Evolutionary conservation across 1,140 invertebrate species (phyloP).

Genomic region (Chrysomallon squamiferum): DNA sequence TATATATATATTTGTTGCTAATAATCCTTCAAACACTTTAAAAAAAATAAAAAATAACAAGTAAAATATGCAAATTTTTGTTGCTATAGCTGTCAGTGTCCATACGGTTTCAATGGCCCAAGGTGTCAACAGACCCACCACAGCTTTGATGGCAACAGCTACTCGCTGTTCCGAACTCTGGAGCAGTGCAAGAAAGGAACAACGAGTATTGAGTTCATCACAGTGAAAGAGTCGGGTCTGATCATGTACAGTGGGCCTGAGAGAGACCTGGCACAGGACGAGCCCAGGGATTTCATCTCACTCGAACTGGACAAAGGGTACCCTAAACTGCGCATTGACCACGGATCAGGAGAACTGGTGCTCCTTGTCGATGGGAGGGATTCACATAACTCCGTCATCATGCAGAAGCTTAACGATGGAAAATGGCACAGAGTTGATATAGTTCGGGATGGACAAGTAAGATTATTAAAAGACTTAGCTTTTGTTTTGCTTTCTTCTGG

Average conservation of each 20-base stretch:
- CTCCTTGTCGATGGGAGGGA: slow-evolving; percentile 75
- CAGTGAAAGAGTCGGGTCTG: slow-evolving; percentile 82
- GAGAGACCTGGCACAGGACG: slow-evolving; percentile 50
- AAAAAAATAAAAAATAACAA: too few relatives aligned
- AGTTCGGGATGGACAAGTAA: slow-evolving; percentile 89
- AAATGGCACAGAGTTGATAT: slow-evolving; percentile 96
- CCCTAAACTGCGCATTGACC: slow-evolving; percentile 89
- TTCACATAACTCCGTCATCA: slow-evolving; percentile 65
- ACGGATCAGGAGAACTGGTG: slow-evolving; percentile 92
- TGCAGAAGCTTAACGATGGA: slow-evolving; percentile 86
- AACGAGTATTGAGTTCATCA: slow-evolving; percentile 94
- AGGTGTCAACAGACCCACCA: slow-evolving; percentile 94
- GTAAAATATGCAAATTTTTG: too few relatives aligned
- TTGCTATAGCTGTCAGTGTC: slow-evolving; percentile 80
- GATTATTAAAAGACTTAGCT: neutral
- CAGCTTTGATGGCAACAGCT: slow-evolving; percentile 79
- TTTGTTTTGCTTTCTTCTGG: neutral
- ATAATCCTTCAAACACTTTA: too few relatives aligned
- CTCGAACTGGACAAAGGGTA: slow-evolving; percentile 90
- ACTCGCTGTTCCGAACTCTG: slow-evolving; percentile 91
- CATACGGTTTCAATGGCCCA: slow-evolving; percentile 88
- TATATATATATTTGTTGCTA: too few relatives aligned
- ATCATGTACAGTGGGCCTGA: slow-evolving; percentile 96
- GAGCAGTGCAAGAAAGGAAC: slow-evolving; percentile 96
- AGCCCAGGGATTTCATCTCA: slow-evolving; percentile 83